These are phyloP conservation scores for Himalopsyche kuldschensis DNA, from an alignment of 2,888 invertebrate genomes.

Conservation along the genomic window DNA sequence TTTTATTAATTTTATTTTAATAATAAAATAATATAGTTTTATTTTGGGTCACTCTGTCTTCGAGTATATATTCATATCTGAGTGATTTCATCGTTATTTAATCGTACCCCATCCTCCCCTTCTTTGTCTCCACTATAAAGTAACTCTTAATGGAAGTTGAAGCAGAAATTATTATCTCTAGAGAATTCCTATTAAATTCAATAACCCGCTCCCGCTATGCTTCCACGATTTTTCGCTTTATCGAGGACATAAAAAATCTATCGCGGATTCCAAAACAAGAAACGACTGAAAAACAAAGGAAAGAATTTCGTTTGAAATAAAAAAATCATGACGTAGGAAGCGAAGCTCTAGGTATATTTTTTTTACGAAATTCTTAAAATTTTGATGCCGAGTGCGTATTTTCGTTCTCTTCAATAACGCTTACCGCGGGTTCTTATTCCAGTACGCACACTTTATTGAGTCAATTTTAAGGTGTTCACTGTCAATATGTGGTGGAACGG, in stretches of 20 bases:
- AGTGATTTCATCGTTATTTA: not conserved
- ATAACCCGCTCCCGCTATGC: not conserved
- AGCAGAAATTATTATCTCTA: not conserved
- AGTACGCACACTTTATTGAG: too few species aligned
- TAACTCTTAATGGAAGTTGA: not conserved
- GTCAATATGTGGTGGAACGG: too few species aligned
- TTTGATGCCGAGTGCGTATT: too few species aligned
- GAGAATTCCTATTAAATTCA: not conserved
- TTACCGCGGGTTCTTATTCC: too few species aligned
- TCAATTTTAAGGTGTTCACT: too few species aligned
- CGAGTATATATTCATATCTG: not conserved
- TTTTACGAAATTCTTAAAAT: too few species aligned
- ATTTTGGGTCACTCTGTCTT: too few species aligned
- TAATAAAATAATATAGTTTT: too few species aligned
- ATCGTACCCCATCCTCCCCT: not conserved
- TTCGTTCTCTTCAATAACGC: too few species aligned
- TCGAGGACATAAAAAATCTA: not conserved
- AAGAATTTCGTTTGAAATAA: not conserved
- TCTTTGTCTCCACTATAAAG: not conserved
- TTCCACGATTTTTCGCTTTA: not conserved
- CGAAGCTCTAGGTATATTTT: too few species aligned
- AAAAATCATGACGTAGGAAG: too few species aligned
- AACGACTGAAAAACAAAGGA: not conserved
- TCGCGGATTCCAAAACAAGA: not conserved
- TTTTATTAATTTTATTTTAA: too few species aligned